Base-by-base conservation (phyloP, 2,797 vertebrate genomes). In the Echiichthys vipera region DNA sequence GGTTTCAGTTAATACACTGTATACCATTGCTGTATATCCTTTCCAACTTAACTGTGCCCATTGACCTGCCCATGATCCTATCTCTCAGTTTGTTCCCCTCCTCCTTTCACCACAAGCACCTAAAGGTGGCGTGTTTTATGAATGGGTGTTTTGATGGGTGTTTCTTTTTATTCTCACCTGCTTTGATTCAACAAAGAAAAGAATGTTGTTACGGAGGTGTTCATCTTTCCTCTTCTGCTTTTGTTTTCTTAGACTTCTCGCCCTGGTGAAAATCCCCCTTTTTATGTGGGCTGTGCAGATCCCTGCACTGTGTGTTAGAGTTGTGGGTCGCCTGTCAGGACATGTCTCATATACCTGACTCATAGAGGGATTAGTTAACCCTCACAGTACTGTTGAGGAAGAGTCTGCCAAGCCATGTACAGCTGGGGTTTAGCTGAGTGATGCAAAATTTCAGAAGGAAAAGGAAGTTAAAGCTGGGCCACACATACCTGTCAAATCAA, bases 161-260 rank as follows among this genome's bases (percentile, higher is more conserved):
- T 88, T 88, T 88, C 90, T n/a, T 87, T 91, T 91, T 88, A 88
- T 91, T 79, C 78, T 71, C 56, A 58, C 72, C 65, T 78, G 72
- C 89, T 93, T 88, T 93, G 89, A 93, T 90, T 92, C 71, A 84
- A 90, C 87, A 91, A 91, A 93, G 90, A 91, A 80, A 93, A 90
- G 83, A 87, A 89, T 87, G 84, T 85, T 91, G 88, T 92, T 83
- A 87, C 85, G 77, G 66, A 88, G 86, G 84, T 87, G 81, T 89
- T 88, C 87, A 84, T 89, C 82, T 88, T 88, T 83, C 85, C 61
- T 83, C 66, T 71, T 76, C 77, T 72, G 67, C 77, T 84, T 93
- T 94, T 94, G 90, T 95, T 93, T 93, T 91, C 84, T 84, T 88
- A 90, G 74, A 80, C 88, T 86, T 90, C 84, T 89, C 81, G 83